phyloP scores from a whole-genome alignment of 2,888 invertebrate species.

The Linhomoeus sp. region DNA sequence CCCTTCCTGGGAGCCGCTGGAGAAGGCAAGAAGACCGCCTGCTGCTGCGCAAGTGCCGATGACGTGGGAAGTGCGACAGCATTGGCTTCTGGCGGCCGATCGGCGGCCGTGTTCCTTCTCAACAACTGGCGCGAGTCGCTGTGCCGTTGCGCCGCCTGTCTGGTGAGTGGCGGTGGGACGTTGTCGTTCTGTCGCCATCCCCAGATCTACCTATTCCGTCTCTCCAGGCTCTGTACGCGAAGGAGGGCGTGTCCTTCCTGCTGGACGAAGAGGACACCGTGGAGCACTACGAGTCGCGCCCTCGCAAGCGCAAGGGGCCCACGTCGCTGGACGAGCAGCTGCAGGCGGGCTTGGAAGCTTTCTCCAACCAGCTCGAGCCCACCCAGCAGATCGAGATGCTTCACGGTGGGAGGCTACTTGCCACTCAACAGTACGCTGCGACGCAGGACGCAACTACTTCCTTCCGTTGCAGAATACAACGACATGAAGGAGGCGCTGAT shows the following conservation, averaged over 20 bases:
- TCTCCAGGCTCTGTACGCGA: too few relatives aligned
- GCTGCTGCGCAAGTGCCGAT: background rate
- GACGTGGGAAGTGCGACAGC: background rate
- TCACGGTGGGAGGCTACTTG: background rate
- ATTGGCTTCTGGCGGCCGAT: background rate
- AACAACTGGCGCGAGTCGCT: slow-evolving; percentile 48
- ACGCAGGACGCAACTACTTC: too few relatives aligned
- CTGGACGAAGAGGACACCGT: slow-evolving; percentile 48
- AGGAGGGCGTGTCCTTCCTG: slow-evolving; percentile 29
- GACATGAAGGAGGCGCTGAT: background rate
- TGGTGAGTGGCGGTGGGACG: slow-evolving; percentile 39
- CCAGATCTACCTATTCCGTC: too few relatives aligned
- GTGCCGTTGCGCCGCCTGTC: slow-evolving; percentile 32
- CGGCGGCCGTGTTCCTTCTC: slow-evolving; percentile 27
- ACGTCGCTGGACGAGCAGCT: too few relatives aligned
- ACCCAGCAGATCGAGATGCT: background rate
- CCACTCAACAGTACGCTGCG: too few relatives aligned
- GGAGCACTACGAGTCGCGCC: background rate
- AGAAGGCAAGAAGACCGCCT: too few relatives aligned
- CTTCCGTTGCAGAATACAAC: too few relatives aligned
- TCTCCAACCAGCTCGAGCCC: too few relatives aligned
- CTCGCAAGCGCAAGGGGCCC: too few relatives aligned
- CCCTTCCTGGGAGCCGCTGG: slow-evolving; percentile 42
- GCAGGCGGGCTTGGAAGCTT: too few relatives aligned
- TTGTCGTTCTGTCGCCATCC: too few relatives aligned